Evolutionary conservation across 2,797 vertebrate species (phyloP).

Genomic region (Phoebastria nigripes): DNA sequence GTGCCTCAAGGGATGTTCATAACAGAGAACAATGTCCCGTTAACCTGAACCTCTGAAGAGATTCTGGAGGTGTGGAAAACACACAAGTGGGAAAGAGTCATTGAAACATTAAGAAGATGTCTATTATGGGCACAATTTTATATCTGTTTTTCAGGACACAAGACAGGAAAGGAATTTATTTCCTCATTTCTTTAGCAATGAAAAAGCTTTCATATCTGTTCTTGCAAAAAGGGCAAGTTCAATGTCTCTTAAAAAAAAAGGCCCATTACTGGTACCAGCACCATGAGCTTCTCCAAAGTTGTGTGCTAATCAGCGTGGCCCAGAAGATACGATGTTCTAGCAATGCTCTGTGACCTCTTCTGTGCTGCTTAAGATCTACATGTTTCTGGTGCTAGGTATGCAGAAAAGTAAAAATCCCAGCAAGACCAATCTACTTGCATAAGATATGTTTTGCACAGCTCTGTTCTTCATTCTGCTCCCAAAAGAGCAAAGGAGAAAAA

Average conservation of each 20-base stretch:
- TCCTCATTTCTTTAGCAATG: neutral
- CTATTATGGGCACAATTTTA: neutral
- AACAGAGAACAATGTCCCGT: constrained; percentile 20
- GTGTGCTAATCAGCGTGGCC: neutral
- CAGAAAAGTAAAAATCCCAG: neutral
- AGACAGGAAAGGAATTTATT: neutral
- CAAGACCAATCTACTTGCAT: neutral
- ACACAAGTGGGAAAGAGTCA: neutral
- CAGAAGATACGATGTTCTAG: neutral
- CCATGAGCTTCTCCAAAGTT: neutral
- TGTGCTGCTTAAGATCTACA: neutral
- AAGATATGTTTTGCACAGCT: neutral
- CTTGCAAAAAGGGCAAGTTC: neutral
- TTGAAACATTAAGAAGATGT: neutral
- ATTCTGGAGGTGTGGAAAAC: constrained; percentile 9
- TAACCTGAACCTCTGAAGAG: constrained; percentile 37
- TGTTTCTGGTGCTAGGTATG: neutral
- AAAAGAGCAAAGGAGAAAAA: neutral
- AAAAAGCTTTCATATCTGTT: neutral
- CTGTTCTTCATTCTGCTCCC: neutral
- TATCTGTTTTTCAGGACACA: neutral
- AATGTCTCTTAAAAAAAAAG: neutral
- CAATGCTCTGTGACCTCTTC: neutral
- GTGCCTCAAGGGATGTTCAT: neutral
- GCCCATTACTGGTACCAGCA: neutral